Base-by-base conservation (phyloP, 2,888 invertebrate genomes). In the Ferrisia virgata region DNA sequence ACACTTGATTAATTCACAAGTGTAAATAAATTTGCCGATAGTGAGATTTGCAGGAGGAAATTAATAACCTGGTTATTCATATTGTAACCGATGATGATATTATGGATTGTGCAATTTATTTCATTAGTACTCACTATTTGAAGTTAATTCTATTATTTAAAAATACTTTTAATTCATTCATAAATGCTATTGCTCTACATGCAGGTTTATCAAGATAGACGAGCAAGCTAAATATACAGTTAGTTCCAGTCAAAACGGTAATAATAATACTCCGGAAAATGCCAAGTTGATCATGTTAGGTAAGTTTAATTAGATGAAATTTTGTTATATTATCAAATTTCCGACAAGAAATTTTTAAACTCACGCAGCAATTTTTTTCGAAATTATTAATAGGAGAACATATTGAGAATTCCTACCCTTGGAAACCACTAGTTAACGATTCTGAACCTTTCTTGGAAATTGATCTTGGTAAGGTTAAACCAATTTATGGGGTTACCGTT, bases 401-500 rank as follows among this genome's bases (percentile, higher is more conserved):
- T 43, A 22, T 84, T 0, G 0, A 31, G 2, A 80, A 69, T 81
- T 53, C 86, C 90, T 91, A 90, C 64, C 92, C 92, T 87, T 96
- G 96, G 96, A 91, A 91, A 84, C 93, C 96, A 0, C 89, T 89
- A 76, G 87, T 88, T 25, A 89, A 90, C 31, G 91, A 93, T 87
- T 87, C 89, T 86, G 89, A 92, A 87, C 94, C 94, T 88, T 95
- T 92, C 89, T 89, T 95, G 85, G 92, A 94, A 88, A 89, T 94
- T 33, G 91, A 92, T 87, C 89, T 96, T 58, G 91, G 92, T 0
- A 89, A 89, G 9, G 90, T 91, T 2, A 92, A 93, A 87, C 92
- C 94, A 0, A 88, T 96, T 22, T 95, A 94, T 87, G 96, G 95
- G 0, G 90, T 95, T 0, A 89, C 92, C 11, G 88, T 95, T 86